Base-by-base conservation (phyloP, 2,113 vertebrate species). In the Sardina pilchardus region DNA sequence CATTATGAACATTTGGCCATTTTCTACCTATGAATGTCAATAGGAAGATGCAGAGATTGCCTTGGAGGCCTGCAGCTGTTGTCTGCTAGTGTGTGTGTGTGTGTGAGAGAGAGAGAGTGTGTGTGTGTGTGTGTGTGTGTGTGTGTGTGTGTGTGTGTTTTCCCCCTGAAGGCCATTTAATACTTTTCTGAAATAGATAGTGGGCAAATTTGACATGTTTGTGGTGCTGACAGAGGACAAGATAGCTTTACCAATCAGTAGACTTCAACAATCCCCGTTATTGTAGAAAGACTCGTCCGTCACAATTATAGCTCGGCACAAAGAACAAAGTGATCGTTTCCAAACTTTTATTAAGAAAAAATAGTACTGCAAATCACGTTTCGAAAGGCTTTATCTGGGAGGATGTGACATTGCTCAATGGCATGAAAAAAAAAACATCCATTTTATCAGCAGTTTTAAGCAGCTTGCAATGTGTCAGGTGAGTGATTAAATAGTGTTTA, bases 121-220 rank as follows among this genome's bases (percentile, higher is more conserved):
- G 63, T 10, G 67, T 87, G 78, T 78, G 26, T 86, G 81, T 82
- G 82, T n/a, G 48, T 83, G 82, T 83, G 30, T 59, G 48, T 53
- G 59, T 63, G 59, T 63, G 19, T 63, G 56, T 24, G 19, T 63
- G 56, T 63, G 53, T 43, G 9, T 67, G 82, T 63, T 59, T 53
- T 78, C 71, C 71, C 39, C 71, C 71, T 78, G 71, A 78, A 78
- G 71, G 71, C 71, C 71, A 36, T 78, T 36, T 78, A 17, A 78
- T 78, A 78, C 34, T 36, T 36, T 75, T 36, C 5, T 34, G 26
- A 30, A 39, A 36, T 36, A 39, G 4, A 10, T 17, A 78, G 30
- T 78, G 71, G 30, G 0, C 71, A 78, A 34, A 34, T 78, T 78
- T 78, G 12, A 78, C 71, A 36, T 78, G 71, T 12, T 36, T 78